Evolutionary conservation across 2,113 vertebrate species (phyloP), one percentile per base, ranked within the genome.

Genomic region (Stigmatopora nigra): DNA sequence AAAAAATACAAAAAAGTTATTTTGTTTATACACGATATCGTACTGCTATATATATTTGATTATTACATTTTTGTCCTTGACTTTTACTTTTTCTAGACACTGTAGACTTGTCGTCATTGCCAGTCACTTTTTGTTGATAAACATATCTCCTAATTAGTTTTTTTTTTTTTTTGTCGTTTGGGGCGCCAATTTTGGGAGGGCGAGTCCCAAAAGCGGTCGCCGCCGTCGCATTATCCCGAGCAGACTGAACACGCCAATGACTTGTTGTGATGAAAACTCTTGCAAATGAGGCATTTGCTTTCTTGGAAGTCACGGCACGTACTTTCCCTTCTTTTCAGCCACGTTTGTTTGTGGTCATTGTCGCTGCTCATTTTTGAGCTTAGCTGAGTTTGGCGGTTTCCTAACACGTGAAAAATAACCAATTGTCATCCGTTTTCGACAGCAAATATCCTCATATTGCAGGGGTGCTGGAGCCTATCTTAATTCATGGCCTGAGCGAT

Each of bases 291-390:
- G 22, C 53, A 15, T 56, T 56, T 22, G 14, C 14, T 31, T 56
- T 56, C 4, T 13, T 31, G 12, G 53, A 56, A 56, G 53, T 56
- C 53, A 56, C 53, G 53, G 13, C 22, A 13, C 53, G 53, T 56
- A 56, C 22, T 31, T 56, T 56, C 22, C 52, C 53, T 56, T 6
- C 7, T 56, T 56, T 31, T 22, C 5, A 2, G 22, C 53, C 22
- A 15, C 14, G 53, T 56, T 56, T 56, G 53, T 56, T 56, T 56
- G 53, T 56, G 53, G 53, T 56, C 53, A 25, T 56, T 31, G 14
- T 2, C 15, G 53, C 1, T 41, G 38, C 25, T 31, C 25, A 3
- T 3, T 3, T 31, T 19, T 5, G 22, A 13, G 20, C 31, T 31
- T 31, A 31, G 53, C 31, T 56, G 15, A 31, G 22, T 22, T 56